Evolutionary conservation across 2,113 vertebrate genomes (phyloP).

Genomic region (Propithecus coquereli): DNA sequence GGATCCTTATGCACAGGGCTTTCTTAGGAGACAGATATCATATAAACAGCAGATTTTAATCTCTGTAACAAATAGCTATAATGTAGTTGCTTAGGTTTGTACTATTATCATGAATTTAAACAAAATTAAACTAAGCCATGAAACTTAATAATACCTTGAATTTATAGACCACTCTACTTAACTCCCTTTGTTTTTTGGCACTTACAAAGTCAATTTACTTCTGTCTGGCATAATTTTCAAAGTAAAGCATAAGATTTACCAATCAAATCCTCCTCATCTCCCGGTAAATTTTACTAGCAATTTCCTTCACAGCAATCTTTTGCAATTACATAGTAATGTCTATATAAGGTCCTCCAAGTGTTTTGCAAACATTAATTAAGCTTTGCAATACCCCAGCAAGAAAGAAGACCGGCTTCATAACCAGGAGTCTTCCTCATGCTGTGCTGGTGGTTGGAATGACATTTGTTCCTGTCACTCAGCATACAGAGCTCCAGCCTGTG

Average conservation of each 20-base stretch:
- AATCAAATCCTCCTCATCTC: background rate
- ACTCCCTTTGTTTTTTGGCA: background rate
- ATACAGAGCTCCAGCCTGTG: slow-evolving; percentile 1
- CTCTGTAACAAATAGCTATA: slow-evolving; percentile 39
- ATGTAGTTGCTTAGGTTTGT: background rate
- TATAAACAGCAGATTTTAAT: slow-evolving; percentile 50
- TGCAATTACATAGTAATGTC: slow-evolving; percentile 46
- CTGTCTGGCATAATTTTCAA: slow-evolving; percentile 33
- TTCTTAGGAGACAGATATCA: background rate
- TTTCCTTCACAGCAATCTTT: slow-evolving; percentile 30
- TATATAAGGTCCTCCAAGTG: slow-evolving; percentile 15
- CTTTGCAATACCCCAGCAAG: slow-evolving; percentile 37
- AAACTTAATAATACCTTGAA: slow-evolving; percentile 49
- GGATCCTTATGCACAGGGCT: background rate
- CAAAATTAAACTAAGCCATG: slow-evolving; percentile 49
- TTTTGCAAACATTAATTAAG: slow-evolving; percentile 67
- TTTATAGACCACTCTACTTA: slow-evolving; percentile 29
- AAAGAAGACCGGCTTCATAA: background rate
- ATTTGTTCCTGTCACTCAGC: slow-evolving; percentile 68
- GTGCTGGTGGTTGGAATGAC: slow-evolving; percentile 30
- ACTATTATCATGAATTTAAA: slow-evolving; percentile 41
- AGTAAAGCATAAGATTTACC: slow-evolving; percentile 33
- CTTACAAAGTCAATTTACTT: slow-evolving; percentile 30
- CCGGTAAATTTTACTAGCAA: slow-evolving; percentile 25
- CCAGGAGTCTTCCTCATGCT: background rate